Base-by-base conservation (phyloP, 2,113 vertebrate genomes). In the Collichthys lucidus region DNA sequence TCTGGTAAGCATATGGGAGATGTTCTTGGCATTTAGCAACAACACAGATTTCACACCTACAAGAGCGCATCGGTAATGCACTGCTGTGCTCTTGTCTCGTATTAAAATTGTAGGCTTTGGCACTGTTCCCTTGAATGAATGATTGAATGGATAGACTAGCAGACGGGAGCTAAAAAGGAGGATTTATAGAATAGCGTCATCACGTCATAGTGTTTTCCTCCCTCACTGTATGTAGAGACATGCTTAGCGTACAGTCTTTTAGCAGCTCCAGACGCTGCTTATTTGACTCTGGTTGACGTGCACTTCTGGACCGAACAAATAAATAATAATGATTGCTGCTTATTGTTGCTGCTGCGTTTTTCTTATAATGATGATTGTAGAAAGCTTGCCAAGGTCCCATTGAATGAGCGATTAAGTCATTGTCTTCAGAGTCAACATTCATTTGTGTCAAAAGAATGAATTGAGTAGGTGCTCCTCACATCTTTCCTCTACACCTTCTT, bases 1-100 rank as follows among this genome's bases (percentile, higher is more conserved):
- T 84, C 95, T 99, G 98, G 98, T 99, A 97, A 98, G 97, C 24
- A 79, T 65, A 66, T 57, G 14, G 17, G 17, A 16, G 3, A 64
- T 14, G 29, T 8, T 61, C 49, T 56, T 56, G 59, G 26, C 42
- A 42, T 74, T 77, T 44, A 64, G 55, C 61, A 20, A 6, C 62
- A 53, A 53, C 47, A 50, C 56, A 57, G 46, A 83, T 81, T 74
- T 86, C 17, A 76, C 71, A 69, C 66, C 79, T 77, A 42, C 57
- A 46, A 12, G 42, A 74, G 68, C 35, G 40, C 31, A 79, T 60
- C 55, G 44, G 59, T 52, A 17, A 53, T 79, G 42, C 35, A 47
- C 57, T 47, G 44, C 9, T 31, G 55, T 52, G 12, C 24, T 46
- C 5, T 3, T 80, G 70, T 62, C 8, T 14, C 61, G 68, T 44